Base-by-base conservation (phyloP, 2,888 invertebrate species). In the Electrophaes corylata region DNA sequence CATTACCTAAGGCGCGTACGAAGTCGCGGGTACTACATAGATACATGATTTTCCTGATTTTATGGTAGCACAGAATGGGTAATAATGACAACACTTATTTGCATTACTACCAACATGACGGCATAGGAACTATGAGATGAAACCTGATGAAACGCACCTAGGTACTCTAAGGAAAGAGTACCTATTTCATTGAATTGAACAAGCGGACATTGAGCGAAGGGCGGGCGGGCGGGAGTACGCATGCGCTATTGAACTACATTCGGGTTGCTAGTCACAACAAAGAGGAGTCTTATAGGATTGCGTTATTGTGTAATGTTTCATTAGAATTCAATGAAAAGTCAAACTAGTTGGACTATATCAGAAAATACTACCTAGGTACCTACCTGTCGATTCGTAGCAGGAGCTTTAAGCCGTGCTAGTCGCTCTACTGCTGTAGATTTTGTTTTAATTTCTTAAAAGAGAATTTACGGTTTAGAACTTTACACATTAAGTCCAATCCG, bases 151-250 rank as follows among this genome's bases (percentile, higher is more conserved):
- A n/a, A n/a, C n/a, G n/a, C n/a, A n/a, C n/a, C n/a, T n/a, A n/a
- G n/a, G n/a, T n/a, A n/a, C n/a, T n/a, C n/a, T n/a, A 14, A 35
- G 35, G 1, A 5, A 19, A 57, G 45, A 64, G 60, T 57, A 26
- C 4, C 26, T 26, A 26, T 6, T n/a, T n/a, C n/a, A 56, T 53
- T 62, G 71, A 70, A 71, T 70, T 75, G 72, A 73, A 72, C 76
- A 75, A 75, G 76, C 74, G 81, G 80, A 81, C 88, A 89, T 88
- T 86, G 89, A 90, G 79, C 88, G 88, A 65, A 76, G 85, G 60
- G 83, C 82, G 83, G 83, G 75, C 77, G 78, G 76, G 76, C 86
- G 88, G 83, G 75, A 77, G 78, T 76, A 76, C 88, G 88, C 89
- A 84, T 84, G 89, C 88, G 88, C 67, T 56, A 48, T 57, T n/a